These are phyloP conservation scores for Smithornis capensis DNA, from an alignment of 2,113 vertebrate species.

Conservation along the genomic window DNA sequence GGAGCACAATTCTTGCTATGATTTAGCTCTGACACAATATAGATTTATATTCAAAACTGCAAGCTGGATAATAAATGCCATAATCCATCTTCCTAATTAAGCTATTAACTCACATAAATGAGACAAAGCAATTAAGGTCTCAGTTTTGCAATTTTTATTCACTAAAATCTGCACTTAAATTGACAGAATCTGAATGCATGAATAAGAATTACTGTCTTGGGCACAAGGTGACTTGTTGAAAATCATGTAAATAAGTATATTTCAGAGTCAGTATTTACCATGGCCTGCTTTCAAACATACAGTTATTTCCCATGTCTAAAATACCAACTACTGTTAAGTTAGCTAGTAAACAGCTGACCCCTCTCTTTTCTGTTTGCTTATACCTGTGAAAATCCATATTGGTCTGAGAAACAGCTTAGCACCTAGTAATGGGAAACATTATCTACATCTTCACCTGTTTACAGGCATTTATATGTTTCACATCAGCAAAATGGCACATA, in stretches of 20 bases:
- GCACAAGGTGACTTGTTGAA: slow-evolving; percentile 2
- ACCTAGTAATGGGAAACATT: background rate
- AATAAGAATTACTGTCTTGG: slow-evolving; percentile 12
- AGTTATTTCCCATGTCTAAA: background rate
- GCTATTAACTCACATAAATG: slow-evolving; percentile 1
- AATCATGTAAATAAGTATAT: background rate
- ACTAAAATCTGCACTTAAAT: background rate
- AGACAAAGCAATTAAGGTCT: slow-evolving; percentile 34
- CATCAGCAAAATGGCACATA: background rate
- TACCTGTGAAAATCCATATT: background rate
- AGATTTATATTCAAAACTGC: background rate
- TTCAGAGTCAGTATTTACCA: background rate
- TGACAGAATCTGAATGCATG: background rate
- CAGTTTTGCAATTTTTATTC: slow-evolving; percentile 1
- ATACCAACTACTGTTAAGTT: background rate
- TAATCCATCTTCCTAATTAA: slow-evolving; percentile 16
- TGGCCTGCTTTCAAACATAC: background rate
- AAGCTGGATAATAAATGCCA: slow-evolving; percentile 24
- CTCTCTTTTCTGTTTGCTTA: background rate
- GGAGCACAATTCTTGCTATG: background rate
- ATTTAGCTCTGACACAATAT: background rate
- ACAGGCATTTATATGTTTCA: background rate
- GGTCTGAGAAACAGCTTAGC: background rate
- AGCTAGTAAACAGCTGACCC: background rate
- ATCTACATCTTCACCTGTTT: background rate